Percentiles rank a stretch among this genome's conserved stretches.
Evolutionary conservation across 92 coral and sea anemone genomes (phyloP).

Genomic region (Blastomussa wellsi): DNA sequence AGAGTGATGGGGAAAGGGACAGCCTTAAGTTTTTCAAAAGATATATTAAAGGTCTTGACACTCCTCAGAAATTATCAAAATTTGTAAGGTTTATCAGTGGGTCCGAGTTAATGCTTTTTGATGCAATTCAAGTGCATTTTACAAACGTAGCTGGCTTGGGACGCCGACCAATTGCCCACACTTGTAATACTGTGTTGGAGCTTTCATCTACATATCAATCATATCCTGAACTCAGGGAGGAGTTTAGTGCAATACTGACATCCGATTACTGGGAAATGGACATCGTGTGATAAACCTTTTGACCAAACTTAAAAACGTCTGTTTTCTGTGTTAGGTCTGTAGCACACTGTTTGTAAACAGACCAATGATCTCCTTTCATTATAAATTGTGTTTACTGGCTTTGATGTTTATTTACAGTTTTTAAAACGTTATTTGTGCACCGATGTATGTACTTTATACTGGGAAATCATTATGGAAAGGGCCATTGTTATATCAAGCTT

Average conservation of each 20-base stretch:
- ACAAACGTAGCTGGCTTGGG: conserved; percentile 10
- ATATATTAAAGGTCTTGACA: conserved; percentile 48
- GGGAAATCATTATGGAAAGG: neutral
- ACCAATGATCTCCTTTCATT: no score
- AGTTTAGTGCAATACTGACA: conserved; percentile 25
- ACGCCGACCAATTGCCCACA: conserved; percentile 57
- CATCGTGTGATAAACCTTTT: neutral
- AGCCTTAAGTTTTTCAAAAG: conserved; percentile 48
- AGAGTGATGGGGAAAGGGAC: conserved; percentile 44
- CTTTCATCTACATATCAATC: conserved; percentile 45
- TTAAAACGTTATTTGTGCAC: conserved; percentile 8
- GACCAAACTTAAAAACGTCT: no score
- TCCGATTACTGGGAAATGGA: conserved; percentile 32
- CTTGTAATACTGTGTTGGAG: conserved; percentile 43
- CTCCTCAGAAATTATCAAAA: conserved; percentile 20
- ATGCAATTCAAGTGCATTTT: conserved; percentile 39
- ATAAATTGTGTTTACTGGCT: conserved; percentile 27
- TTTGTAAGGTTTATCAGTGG: conserved; percentile 57
- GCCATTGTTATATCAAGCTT: neutral
- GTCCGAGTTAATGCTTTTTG: conserved; percentile 40
- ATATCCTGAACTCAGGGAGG: conserved; percentile 54
- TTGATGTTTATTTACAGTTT: conserved; percentile 18
- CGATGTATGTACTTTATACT: conserved; percentile 13
- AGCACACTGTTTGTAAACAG: conserved; percentile 5
- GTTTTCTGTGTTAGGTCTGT: no score